phyloP scores from a whole-genome alignment of 2,888 invertebrate species.

The Alentia gelatinosa region DNA sequence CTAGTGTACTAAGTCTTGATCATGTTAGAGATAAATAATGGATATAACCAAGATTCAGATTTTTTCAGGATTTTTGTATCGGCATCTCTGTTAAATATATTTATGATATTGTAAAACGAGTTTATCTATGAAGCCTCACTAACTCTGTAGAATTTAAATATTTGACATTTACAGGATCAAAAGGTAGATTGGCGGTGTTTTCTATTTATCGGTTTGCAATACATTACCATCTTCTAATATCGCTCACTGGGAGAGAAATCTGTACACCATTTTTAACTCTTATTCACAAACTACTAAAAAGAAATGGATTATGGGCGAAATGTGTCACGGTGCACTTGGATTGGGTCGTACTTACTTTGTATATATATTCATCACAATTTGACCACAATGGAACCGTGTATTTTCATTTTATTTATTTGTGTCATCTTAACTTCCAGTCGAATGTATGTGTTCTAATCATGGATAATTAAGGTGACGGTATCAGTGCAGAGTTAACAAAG shows the following conservation, averaged over 20 bases:
- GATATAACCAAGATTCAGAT: too few relatives aligned
- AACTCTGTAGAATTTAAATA: not conserved
- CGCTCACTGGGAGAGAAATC: not conserved
- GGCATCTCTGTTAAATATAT: too few relatives aligned
- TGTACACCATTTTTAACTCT: not conserved
- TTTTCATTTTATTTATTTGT: not conserved
- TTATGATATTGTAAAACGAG: not conserved
- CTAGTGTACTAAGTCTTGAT: too few relatives aligned
- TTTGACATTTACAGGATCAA: not conserved
- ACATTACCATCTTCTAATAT: not conserved
- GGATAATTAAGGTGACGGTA: not conserved
- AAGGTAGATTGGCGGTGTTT: not conserved
- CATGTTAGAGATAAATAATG: too few relatives aligned
- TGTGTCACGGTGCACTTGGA: not conserved
- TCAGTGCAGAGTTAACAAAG: not conserved
- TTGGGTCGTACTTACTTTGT: too few relatives aligned
- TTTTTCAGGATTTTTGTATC: too few relatives aligned
- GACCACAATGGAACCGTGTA: too few relatives aligned
- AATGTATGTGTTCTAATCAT: not conserved
- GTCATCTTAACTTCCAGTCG: not conserved
- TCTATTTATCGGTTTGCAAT: not conserved
- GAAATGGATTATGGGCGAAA: not conserved
- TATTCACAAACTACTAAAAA: not conserved
- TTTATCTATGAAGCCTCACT: not conserved
- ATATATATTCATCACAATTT: too few relatives aligned